Base-by-base conservation (phyloP, 37 sponge, comb jelly and placozoan genomes). In the Eunapius fragilis region DNA sequence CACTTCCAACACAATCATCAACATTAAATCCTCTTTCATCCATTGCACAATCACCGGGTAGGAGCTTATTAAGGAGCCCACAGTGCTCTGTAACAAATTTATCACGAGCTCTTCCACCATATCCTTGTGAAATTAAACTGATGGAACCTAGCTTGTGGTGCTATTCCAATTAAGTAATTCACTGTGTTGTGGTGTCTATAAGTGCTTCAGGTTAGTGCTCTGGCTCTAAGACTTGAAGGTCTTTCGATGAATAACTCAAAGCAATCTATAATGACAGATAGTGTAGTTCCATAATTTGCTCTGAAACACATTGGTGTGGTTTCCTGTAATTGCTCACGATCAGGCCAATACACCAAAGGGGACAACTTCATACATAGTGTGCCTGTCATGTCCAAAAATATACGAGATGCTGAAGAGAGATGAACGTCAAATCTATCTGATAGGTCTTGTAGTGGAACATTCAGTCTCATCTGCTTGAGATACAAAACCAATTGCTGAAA, bases 21-120 rank as follows among this genome's bases (percentile, higher is more conserved):
- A 78, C 47, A 38, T 68, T 84, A 79, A 89, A 89, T 23, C 90
- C 90, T 48, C 90, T 84, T 41, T 89, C 90, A 25, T 85, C 90
- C 28, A 89, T 31, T 25, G 84, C 71, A 4, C 82, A 12, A 70
- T 78, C 90, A 48, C 79, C 79, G 2, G 85, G 89, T 19, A 86
- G 73, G 5, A 89, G 74, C 7, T 87, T 34, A 3, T 89, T n/a
- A 25, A 89, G 31, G 7, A 89, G 26, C 10, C 85, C 67, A 67
- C 78, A 87, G 37, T 67, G 26, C 72, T 83, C 73, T 28, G 70
- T 70, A 32, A 83, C 72, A 31, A 68, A 68, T 28, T 81, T 81
- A 28, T 81, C 83, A 71, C 71, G 31, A 13, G 72, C 72, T 37
- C 74, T 31, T 71, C 83, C 83, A 72, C 83, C 83, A 33, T 28